Conservation (phyloP, 2,113 vertebrate genomes). For the Spea multiplicata region DNA sequence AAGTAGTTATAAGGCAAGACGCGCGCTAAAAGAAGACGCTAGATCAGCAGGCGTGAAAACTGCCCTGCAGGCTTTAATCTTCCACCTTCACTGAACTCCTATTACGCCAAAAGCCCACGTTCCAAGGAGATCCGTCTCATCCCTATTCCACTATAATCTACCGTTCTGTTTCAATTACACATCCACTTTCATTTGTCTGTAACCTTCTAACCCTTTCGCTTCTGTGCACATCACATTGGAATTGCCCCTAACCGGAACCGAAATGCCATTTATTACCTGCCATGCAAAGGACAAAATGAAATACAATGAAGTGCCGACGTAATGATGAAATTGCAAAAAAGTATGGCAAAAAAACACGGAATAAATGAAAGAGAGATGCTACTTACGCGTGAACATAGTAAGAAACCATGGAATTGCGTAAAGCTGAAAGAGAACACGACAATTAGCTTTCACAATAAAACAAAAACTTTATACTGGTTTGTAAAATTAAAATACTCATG, state of each 20-base stretch:
- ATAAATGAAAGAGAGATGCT: slow-evolving; percentile 35
- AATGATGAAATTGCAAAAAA: background rate
- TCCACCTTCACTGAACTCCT: slow-evolving; percentile 42
- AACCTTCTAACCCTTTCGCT: slow-evolving; percentile 24
- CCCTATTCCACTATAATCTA: slow-evolving; percentile 37
- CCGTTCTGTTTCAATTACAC: slow-evolving; percentile 41
- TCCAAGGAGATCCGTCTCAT: slow-evolving; percentile 26
- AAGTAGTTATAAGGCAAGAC: slow-evolving; percentile 32
- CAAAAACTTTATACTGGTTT: no score
- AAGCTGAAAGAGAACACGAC: slow-evolving; percentile 67
- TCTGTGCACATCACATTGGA: background rate
- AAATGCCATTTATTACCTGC: slow-evolving; percentile 32
- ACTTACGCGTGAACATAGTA: slow-evolving; percentile 99
- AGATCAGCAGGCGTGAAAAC: slow-evolving; percentile 41
- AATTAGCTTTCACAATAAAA: background rate
- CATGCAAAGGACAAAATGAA: slow-evolving; percentile 9
- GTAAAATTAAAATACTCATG: no score
- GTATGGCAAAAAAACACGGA: slow-evolving; percentile 29
- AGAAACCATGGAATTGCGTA: slow-evolving; percentile 99
- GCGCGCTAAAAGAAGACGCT: slow-evolving; percentile 11
- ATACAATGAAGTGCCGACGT: slow-evolving; percentile 7
- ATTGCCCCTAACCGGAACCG: background rate
- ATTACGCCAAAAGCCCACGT: slow-evolving; percentile 37
- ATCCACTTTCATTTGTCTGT: slow-evolving; percentile 30
- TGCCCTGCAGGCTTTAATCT: slow-evolving; percentile 41